A percentile compares a stretch with the other conserved stretches of the same genome.
Evolutionary conservation across 2,888 invertebrate genomes (phyloP).

Genomic region (Operophtera brumata): DNA sequence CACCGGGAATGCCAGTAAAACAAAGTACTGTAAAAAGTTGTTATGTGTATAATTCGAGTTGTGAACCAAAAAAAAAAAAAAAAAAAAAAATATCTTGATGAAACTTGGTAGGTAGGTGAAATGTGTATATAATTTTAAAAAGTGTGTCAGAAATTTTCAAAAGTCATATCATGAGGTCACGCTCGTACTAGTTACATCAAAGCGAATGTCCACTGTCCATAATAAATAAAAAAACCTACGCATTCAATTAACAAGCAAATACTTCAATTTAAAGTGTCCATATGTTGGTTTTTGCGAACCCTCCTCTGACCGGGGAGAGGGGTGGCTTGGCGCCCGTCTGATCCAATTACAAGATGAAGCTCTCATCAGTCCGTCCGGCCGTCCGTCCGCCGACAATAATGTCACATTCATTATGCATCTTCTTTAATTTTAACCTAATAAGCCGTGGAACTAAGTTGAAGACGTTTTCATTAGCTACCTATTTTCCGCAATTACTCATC

Average conservation of each 20-base stretch:
- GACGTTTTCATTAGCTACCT: constrained; percentile 13
- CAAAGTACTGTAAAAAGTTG: too few relatives aligned
- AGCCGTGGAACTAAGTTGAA: constrained; percentile 4
- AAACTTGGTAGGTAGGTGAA: too few relatives aligned
- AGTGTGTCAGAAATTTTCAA: too few relatives aligned
- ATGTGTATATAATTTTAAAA: too few relatives aligned
- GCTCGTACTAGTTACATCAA: background rate
- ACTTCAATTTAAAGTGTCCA: background rate
- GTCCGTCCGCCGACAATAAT: constrained; percentile 3
- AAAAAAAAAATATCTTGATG: too few relatives aligned
- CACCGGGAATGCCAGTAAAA: too few relatives aligned
- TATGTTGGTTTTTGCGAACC: background rate
- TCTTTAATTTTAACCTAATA: constrained; percentile 12
- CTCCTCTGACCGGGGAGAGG: background rate
- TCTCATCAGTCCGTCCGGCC: constrained; percentile 9
- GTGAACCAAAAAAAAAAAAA: too few relatives aligned
- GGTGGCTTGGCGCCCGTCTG: background rate
- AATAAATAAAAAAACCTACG: too few relatives aligned
- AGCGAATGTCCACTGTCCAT: background rate
- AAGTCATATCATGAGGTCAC: too few relatives aligned
- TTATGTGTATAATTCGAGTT: too few relatives aligned
- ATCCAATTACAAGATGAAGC: constrained; percentile 24
- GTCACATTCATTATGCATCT: constrained; percentile 18
- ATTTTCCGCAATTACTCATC: constrained; percentile 4
- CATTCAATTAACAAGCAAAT: constrained; percentile 1